Percentiles rank a stretch among this genome's conserved stretches.
Evolutionary conservation across 2,113 vertebrate genomes (phyloP).

Genomic region (Origma solitaria): DNA sequence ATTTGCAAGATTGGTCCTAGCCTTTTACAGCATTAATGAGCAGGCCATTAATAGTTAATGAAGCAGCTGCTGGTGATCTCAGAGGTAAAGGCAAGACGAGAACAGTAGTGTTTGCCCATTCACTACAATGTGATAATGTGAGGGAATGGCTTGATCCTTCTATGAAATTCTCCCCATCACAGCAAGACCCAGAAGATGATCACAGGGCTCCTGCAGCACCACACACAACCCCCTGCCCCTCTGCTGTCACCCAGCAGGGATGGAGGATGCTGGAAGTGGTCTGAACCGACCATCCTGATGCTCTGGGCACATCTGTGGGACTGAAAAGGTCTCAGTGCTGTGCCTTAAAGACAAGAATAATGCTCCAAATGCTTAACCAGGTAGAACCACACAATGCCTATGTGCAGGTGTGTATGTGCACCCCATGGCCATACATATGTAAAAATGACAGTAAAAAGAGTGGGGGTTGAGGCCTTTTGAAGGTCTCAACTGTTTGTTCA

Average conservation of each 20-base stretch:
- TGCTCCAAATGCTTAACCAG: neutral
- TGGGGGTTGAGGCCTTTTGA: neutral
- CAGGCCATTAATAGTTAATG: constrained; percentile 60
- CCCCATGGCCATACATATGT: accelerated
- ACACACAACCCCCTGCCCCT: neutral
- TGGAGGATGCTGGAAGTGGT: neutral
- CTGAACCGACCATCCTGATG: accelerated
- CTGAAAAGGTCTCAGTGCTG: neutral
- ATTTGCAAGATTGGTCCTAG: constrained; percentile 57
- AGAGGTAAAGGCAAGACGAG: constrained; percentile 1
- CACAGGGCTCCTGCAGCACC: neutral
- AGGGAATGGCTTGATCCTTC: neutral
- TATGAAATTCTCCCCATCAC: neutral
- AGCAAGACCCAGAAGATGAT: neutral
- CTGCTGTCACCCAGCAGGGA: neutral
- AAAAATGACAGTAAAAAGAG: neutral
- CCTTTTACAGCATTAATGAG: constrained; percentile 65
- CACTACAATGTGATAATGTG: neutral
- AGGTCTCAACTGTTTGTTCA: neutral
- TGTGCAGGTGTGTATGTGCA: accelerated
- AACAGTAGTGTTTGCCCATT: neutral
- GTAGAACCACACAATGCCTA: neutral
- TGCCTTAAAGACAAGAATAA: neutral
- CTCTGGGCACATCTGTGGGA: accelerated
- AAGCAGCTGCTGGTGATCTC: constrained; percentile 59